phyloP scores from a whole-genome alignment of 2,113 vertebrate genomes.

The Sceloporus undulatus region DNA sequence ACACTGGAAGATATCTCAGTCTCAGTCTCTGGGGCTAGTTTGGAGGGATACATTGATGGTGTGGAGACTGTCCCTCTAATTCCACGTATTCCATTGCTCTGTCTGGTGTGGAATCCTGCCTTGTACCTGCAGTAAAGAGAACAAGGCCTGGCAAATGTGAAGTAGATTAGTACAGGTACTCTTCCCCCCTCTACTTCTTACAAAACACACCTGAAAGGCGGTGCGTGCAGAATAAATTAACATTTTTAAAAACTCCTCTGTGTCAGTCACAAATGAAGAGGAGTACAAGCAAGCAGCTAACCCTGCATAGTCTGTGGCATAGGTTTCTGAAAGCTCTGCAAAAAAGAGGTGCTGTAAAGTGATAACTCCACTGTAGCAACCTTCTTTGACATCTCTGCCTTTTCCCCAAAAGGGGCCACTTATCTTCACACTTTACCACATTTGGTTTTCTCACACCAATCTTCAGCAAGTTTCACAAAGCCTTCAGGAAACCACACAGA shows the following conservation, averaged over 20 bases:
- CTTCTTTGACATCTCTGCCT: background rate
- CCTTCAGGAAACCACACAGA: constrained; percentile 69
- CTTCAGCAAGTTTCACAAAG: constrained; percentile 33
- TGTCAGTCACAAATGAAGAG: background rate
- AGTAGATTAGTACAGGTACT: background rate
- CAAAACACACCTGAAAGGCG: too few species aligned
- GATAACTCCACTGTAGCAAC: constrained; percentile 5
- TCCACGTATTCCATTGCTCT: too few species aligned
- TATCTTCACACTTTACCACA: constrained; percentile 46
- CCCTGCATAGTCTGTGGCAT: background rate
- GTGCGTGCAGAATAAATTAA: background rate
- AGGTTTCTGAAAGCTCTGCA: constrained; percentile 39
- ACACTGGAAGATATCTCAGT: too few species aligned
- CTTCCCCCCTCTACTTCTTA: background rate
- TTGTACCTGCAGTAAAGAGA: background rate
- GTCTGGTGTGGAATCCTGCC: too few species aligned
- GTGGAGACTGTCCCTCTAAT: too few species aligned
- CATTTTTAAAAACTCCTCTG: background rate
- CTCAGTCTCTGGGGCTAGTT: too few species aligned
- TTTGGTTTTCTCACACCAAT: constrained; percentile 40
- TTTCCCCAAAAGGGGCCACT: constrained; percentile 30
- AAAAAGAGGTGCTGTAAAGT: constrained; percentile 34
- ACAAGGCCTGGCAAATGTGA: background rate
- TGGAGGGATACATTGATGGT: too few species aligned
- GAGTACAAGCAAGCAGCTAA: background rate